Evolutionary conservation across 1,140 invertebrate species (phyloP), one percentile per base, ranked within the genome.

Genomic region (Spodoptera litura): DNA sequence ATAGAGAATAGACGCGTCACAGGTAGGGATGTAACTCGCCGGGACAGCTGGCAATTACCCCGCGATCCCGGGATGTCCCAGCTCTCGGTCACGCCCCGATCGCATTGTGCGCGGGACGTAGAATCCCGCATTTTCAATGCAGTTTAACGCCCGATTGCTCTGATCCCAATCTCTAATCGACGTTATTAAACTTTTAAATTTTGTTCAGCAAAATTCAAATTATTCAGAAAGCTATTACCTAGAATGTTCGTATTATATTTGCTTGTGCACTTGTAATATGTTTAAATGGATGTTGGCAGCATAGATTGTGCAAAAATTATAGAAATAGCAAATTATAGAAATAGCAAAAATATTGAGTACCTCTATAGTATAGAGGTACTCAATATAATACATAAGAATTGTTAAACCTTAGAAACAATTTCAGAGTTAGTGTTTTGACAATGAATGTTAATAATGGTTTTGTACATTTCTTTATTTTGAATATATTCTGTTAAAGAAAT

Each of bases 41-140:
- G 68, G 68, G 68, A 73, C 56, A 73, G 66, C 13, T 59, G 55
- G 71, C 71, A 73, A 59, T 73, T 73, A 59, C 71, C 71, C 4
- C 38, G 61, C 27, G 61, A 49, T 9, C 15, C n/a, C 66, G 68
- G 52, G 68, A 56, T 20, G 51, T 56, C 68, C 52, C 52, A 27
- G 15, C 68, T 56, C 20, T 66, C 62, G 15, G n/a, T 44, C 31
- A 59, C 71, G 53, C 71, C 71, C 68, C 59, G 15, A 51, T 62
- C 58, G 58, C 58, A 75, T 75, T 75, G 72, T 75, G 38, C 49
- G 52, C 56, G 38, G 58, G 44, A 62, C 58, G 38, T 70, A 70
- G 49, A 74, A 62, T 75, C 56, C 44, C 58, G 56, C 58, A 70
- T 75, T 62, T 75, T 75, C 72, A 75, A 62, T 75, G 72, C 72